Percentiles rank a stretch among this genome's conserved stretches.
phyloP scores from a whole-genome alignment of 2,797 vertebrate species.

The Enteromius mattozi region DNA sequence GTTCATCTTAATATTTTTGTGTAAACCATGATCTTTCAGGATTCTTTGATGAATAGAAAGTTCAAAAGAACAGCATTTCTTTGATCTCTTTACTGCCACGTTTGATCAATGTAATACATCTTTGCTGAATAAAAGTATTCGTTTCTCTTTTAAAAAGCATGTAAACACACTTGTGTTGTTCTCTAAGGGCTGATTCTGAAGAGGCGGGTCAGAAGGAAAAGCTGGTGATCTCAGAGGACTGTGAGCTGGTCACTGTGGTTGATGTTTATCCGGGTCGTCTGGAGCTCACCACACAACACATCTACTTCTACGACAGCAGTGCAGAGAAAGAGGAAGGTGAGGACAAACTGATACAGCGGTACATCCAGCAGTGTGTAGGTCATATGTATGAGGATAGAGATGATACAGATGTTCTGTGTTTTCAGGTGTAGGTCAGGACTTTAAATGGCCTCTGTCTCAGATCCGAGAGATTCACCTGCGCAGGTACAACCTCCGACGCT shows the following conservation, averaged over 20 bases:
- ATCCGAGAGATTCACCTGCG: constrained; percentile 94
- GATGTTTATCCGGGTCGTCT: constrained; percentile 90
- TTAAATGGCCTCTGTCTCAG: constrained; percentile 95
- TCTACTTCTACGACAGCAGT: constrained; percentile 94
- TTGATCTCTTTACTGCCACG: not conserved
- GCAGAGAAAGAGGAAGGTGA: constrained; percentile 95
- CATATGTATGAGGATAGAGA: not conserved
- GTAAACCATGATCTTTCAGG: too few species aligned
- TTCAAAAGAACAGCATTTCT: not conserved
- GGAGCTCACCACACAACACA: constrained; percentile 94
- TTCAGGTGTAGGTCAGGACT: constrained; percentile 91
- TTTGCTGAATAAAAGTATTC: not conserved
- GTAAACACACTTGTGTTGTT: not conserved
- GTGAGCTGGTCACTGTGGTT: constrained; percentile 92
- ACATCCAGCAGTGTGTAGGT: not conserved
- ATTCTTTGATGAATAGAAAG: not conserved
- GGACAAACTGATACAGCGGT: not conserved
- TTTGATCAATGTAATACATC: not conserved
- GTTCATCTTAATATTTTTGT: not conserved
- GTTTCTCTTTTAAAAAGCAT: not conserved
- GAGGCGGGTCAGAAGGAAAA: constrained; percentile 94
- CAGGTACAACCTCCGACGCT: constrained; percentile 93
- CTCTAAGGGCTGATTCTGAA: constrained; percentile 85
- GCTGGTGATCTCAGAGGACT: constrained; percentile 90
- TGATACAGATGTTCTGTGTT: not conserved